Conservation (phyloP, 1,140 invertebrate genomes). For the Pollicipes pollicipes region DNA sequence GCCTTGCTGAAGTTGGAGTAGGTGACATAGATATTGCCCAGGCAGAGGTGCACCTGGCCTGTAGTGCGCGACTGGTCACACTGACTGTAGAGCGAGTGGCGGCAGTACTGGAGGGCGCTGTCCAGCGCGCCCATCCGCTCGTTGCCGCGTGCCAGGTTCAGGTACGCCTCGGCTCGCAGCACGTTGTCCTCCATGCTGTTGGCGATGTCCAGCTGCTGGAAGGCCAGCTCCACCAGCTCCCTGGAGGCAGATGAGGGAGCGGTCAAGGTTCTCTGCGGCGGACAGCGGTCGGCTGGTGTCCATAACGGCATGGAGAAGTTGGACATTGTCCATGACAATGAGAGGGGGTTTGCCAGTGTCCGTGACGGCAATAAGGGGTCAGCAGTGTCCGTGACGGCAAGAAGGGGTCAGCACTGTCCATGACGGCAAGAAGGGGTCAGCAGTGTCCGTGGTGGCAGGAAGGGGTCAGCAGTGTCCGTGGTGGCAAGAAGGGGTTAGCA, state of each 20-base stretch:
- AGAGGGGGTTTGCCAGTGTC: not conserved
- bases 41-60: conserved; percentile 61
- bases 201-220: conserved; percentile 63
- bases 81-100: conserved; percentile 68
- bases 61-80: conserved; percentile 57
- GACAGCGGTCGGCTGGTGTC: too few species aligned
- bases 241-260: conserved; percentile 25
- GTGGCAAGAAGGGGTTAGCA: too few species aligned
- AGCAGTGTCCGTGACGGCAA: too few species aligned
- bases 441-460: too few species aligned
- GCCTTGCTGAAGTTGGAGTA: conserved; percentile 66
- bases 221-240: conserved; percentile 63
- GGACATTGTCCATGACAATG: not conserved
- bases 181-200: conserved; percentile 62
- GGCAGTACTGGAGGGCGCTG: conserved; percentile 57
- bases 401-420: too few species aligned
- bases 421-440: too few species aligned
- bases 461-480: too few species aligned
- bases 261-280: too few species aligned
- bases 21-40: conserved; percentile 63
- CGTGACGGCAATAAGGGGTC: too few species aligned
- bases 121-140: conserved; percentile 60
- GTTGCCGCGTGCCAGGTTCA: conserved; percentile 63
- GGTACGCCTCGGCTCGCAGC: conserved; percentile 66
- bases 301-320: not conserved